Evolutionary conservation across 2,113 vertebrate species (phyloP).

Genomic region (Dendropsophus ebraccatus): DNA sequence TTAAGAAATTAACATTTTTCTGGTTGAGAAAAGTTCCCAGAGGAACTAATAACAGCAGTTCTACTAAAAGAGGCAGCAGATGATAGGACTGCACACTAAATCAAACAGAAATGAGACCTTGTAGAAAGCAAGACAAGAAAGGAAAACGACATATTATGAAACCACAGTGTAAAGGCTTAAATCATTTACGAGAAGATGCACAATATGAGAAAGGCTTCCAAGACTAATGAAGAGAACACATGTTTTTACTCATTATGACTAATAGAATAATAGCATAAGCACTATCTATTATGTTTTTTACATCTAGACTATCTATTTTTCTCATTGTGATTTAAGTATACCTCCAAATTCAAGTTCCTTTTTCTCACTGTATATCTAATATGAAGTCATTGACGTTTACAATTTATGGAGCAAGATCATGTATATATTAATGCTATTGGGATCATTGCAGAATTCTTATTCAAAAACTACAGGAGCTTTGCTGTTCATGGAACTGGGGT

Average conservation of each 20-base stretch:
- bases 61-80: conserved; percentile 4
- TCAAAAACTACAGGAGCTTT: too few relatives aligned
- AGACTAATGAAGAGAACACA: conserved; percentile 31
- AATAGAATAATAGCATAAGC: not conserved
- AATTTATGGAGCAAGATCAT: not conserved
- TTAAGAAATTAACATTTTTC: conserved; percentile 2
- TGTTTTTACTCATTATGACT: conserved; percentile 27
- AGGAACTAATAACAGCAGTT: conserved; percentile 25
- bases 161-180: not conserved
- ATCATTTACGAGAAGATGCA: conserved; percentile 17
- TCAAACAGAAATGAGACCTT: conserved; percentile 1
- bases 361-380: not conserved
- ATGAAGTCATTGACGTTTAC: not conserved
- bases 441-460: not conserved
- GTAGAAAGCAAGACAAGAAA: not conserved
- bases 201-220: conserved; percentile 7
- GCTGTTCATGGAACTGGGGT: too few relatives aligned
- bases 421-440: not conserved
- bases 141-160: conserved; percentile 10
- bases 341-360: not conserved
- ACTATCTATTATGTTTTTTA: not conserved
- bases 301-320: not conserved
- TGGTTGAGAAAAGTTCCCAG: conserved; percentile 6
- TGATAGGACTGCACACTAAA: conserved; percentile 22
- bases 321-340: not conserved